phyloP scores from a whole-genome alignment of 2,113 vertebrate species.

The Bubo scandiacus region DNA sequence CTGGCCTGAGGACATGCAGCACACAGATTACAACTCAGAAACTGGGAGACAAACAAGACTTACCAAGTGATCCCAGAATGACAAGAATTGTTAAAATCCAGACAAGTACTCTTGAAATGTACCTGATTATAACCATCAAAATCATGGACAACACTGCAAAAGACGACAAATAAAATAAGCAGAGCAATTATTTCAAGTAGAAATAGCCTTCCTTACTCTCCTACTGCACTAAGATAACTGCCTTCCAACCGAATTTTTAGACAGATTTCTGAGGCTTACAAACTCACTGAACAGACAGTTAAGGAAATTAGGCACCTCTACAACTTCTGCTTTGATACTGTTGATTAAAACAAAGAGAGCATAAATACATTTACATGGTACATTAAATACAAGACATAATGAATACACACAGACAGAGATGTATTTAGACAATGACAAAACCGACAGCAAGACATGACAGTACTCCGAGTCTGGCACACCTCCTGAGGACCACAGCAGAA shows the following conservation, averaged over 20 bases:
- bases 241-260: neutral
- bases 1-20: neutral
- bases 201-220: neutral
- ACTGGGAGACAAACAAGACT: slow-evolving; percentile 57
- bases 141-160: slow-evolving; percentile 93
- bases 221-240: neutral
- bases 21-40: neutral
- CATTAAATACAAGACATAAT: slow-evolving; percentile 28
- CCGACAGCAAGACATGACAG: slow-evolving; percentile 39
- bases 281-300: neutral
- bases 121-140: slow-evolving; percentile 96
- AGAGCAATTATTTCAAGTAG: slow-evolving; percentile 41
- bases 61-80: slow-evolving; percentile 92
- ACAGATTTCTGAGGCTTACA: neutral
- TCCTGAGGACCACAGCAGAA: slow-evolving; percentile 27
- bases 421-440: slow-evolving; percentile 57
- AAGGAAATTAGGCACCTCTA: neutral
- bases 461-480: slow-evolving; percentile 12
- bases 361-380: slow-evolving; percentile 10
- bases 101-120: slow-evolving; percentile 95
- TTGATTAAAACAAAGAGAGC: slow-evolving; percentile 16
- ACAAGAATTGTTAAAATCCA: slow-evolving; percentile 95
- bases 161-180: slow-evolving; percentile 58
- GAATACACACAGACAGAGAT: slow-evolving; percentile 18
- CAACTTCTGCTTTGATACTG: slow-evolving; percentile 12